Percentiles rank a stretch among this genome's conserved stretches.
phyloP scores from a whole-genome alignment of 1,140 invertebrate genomes.

The Pteromalus puparum region DNA sequence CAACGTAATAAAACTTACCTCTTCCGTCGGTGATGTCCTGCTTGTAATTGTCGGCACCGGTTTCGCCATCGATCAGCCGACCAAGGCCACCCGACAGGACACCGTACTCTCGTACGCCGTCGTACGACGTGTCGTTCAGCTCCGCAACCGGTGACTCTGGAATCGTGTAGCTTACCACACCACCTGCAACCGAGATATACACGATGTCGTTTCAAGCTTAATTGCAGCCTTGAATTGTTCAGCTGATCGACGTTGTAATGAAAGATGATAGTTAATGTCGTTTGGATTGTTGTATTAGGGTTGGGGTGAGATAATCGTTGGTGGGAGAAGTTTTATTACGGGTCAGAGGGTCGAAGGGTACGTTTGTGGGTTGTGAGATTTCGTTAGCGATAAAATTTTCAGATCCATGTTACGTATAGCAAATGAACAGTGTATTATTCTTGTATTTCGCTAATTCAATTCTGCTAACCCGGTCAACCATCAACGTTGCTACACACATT shows the following conservation, averaged over 20 bases:
- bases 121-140: constrained; percentile 84
- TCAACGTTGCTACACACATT: no score
- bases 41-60: constrained; percentile 83
- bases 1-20: constrained; percentile 71
- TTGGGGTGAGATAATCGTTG: no score
- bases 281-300: no score
- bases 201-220: no score
- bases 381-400: no score
- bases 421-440: no score
- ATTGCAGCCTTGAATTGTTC: constrained; percentile 36
- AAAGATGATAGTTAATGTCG: constrained; percentile 17
- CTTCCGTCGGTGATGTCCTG: constrained; percentile 78
- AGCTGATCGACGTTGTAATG: neutral
- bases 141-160: constrained; percentile 78
- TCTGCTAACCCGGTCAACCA: no score
- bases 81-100: constrained; percentile 79
- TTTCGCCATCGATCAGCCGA: constrained; percentile 82
- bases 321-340: no score
- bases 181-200: constrained; percentile 76
- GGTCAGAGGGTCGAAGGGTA: no score
- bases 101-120: constrained; percentile 78
- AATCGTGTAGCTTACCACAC: constrained; percentile 82
- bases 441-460: no score
- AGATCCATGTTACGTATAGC: no score
- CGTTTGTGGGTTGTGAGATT: no score